Evolutionary conservation across 2,113 vertebrate species (phyloP), one percentile per base, ranked within the genome.

Genomic region (Lynx canadensis): DNA sequence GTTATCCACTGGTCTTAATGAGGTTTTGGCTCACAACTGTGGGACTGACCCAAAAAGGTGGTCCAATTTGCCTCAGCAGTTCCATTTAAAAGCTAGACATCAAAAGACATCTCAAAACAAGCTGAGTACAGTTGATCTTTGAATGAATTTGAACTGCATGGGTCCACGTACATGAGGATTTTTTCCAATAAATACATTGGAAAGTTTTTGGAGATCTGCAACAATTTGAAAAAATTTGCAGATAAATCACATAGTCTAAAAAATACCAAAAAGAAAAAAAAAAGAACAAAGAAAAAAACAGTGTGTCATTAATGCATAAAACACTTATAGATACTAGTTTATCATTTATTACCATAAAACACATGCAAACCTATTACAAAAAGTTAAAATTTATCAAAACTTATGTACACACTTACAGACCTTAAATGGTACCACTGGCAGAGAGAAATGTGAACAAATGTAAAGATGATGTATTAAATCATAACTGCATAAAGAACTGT

Each of bases 81-180:
- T 89, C 25, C 38, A 91, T 25, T 84, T 84, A 95, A 78, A 95
- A 68, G 90, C 84, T 88, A 80, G 87, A 45, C 14, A 90, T 36
- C 41, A 45, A 73, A 74, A 89, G 10, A 83, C 7, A 82, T 81
- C 33, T 89, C 66, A 74, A 94, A 94, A 21, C 18, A 74, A 84
- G 68, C 9, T 50, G 25, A 80, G 15, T 66, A 81, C 25, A 76
- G 25, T 0, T 84, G 52, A 84, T 69, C 38, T 18, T 23, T 89
- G 5, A 80, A 71, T 2, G 13, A 25, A 5, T 81, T 71, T 94
- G 25, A 86, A 81, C 7, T 36, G 38, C 14, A n/a, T 33, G 14
- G 76, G 33, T 63, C 45, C 16, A 36, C 16, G 68, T 52, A 68
- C 18, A 68, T 25, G 29, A 73, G 41, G 27, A 60, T 68, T 81